A percentile compares a stretch with the other conserved stretches of the same genome.
phyloP scores from a whole-genome alignment of 1,140 invertebrate genomes.

The Habropoda laboriosa region DNA sequence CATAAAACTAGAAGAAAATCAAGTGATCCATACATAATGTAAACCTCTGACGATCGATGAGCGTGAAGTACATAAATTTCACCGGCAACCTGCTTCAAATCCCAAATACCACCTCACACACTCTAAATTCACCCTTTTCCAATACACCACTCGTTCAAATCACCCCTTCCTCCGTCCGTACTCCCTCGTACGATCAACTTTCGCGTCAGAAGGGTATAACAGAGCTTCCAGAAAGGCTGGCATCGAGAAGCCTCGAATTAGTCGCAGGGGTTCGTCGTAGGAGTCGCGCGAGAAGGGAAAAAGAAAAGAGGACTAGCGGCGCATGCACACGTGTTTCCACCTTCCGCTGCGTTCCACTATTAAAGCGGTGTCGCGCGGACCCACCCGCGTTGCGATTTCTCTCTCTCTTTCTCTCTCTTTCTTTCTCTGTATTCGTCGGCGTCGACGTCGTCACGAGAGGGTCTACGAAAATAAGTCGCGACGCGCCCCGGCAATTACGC shows the following conservation, averaged over 20 bases:
- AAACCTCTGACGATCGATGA: no score
- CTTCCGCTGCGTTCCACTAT: constrained; percentile 30
- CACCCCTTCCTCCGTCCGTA: neutral
- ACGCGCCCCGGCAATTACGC: constrained; percentile 61
- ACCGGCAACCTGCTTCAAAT: no score
- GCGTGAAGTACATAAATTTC: no score
- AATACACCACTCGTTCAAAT: neutral
- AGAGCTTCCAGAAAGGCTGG: neutral
- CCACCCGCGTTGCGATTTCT: constrained; percentile 46
- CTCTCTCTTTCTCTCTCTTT: neutral
- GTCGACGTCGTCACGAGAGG: constrained; percentile 41
- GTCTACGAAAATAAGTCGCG: constrained; percentile 64
- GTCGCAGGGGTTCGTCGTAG: neutral
- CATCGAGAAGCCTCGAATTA: constrained; percentile 15
- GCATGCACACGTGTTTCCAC: constrained; percentile 41
- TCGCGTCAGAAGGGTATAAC: neutral
- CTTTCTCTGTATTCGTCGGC: neutral
- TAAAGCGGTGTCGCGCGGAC: constrained; percentile 26
- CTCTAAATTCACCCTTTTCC: neutral
- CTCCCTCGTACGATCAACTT: neutral
- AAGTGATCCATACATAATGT: no score
- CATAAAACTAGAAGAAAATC: no score
- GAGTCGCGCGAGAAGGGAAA: neutral
- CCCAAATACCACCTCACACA: neutral
- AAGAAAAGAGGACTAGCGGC: neutral